Conservation (phyloP, 2,113 vertebrate genomes). For the Cephalopholis sonnerati region DNA sequence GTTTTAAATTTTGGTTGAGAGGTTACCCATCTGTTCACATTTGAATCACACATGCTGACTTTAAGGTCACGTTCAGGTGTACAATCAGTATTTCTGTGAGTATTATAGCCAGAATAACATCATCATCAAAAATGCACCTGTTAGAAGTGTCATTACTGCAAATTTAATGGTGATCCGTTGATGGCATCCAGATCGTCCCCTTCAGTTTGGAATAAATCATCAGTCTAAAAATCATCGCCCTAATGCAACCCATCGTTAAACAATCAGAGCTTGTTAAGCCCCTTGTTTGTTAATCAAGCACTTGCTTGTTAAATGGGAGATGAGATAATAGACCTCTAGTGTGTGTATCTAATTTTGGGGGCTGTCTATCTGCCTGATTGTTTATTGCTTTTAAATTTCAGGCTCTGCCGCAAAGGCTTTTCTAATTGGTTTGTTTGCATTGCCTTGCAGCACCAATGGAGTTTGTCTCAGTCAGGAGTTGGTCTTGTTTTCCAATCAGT, state of each 20-base stretch:
- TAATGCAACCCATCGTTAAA: conserved; percentile 78
- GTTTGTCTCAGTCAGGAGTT: conserved; percentile 57
- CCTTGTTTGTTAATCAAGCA: conserved; percentile 81
- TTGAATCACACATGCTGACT: not conserved
- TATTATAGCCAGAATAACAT: not conserved
- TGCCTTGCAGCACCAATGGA: conserved; percentile 49
- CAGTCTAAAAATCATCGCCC: conserved; percentile 62
- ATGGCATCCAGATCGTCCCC: conserved; percentile 41
- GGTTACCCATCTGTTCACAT: conserved; percentile 2
- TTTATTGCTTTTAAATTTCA: conserved; percentile 76
- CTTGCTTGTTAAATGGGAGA: conserved; percentile 77
- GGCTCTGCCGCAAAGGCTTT: conserved; percentile 49
- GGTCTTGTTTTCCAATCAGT: conserved; percentile 23
- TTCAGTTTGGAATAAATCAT: conserved; percentile 65
- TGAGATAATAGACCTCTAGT: conserved; percentile 80
- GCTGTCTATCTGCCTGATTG: conserved; percentile 74
- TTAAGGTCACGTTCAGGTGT: not conserved
- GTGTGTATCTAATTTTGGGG: conserved; percentile 76
- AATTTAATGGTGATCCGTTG: conserved; percentile 16
- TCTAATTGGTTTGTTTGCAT: conserved; percentile 73
- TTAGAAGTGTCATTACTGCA: conserved; percentile 33
- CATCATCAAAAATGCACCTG: conserved; percentile 25
- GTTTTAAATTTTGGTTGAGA: not conserved
- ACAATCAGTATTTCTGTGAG: not conserved
- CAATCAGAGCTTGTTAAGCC: conserved; percentile 79